Conservation (phyloP, 2,888 invertebrate species). For the Apamea sordens region DNA sequence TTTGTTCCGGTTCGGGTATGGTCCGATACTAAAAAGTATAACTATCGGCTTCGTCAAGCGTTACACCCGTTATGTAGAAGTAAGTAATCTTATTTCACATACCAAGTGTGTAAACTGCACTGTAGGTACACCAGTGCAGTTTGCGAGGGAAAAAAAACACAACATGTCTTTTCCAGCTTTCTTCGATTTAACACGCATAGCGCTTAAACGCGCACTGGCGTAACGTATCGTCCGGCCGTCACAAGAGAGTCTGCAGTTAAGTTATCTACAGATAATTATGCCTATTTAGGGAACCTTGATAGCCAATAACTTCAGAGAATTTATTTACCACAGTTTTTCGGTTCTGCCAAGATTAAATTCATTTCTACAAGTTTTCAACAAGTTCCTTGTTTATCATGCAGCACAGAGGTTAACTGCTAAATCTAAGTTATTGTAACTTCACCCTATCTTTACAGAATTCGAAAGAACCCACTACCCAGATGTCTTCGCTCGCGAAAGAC, state of each 20-base stretch:
- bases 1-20: not conserved
- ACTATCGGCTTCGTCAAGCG: not conserved
- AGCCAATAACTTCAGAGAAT: too few species aligned
- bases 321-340: too few species aligned
- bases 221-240: not conserved
- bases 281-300: not conserved
- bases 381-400: too few species aligned
- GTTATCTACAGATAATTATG: not conserved
- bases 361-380: not conserved
- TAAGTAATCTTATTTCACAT: not conserved
- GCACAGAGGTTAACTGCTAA: not conserved
- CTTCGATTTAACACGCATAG: not conserved
- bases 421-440: not conserved
- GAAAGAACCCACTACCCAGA: constrained; percentile 98
- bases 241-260: not conserved
- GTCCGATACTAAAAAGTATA: too few species aligned
- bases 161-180: not conserved
- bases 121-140: too few species aligned
- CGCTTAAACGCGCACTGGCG: not conserved
- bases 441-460: constrained; percentile 92
- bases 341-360: not conserved
- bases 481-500: constrained; percentile 97
- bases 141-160: not conserved
- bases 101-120: not conserved
- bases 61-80: not conserved